Conservation (phyloP, 2,797 vertebrate genomes). For the Liasis olivaceus region DNA sequence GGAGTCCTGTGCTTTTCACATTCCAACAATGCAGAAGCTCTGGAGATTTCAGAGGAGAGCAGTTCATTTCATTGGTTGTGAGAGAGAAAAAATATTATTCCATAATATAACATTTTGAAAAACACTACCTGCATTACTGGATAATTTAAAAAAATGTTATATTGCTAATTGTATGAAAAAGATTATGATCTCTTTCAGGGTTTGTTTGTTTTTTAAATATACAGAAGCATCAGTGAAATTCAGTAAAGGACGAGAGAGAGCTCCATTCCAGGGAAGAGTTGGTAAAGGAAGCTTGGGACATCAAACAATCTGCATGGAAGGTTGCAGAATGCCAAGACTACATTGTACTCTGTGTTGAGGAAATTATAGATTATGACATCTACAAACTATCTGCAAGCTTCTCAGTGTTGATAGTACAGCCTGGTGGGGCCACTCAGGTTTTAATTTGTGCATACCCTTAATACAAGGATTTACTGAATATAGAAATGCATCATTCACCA, state of each 20-base stretch:
- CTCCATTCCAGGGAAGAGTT: background rate
- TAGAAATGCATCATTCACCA: background rate
- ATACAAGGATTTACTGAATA: background rate
- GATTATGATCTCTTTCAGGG: background rate
- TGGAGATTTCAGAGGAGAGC: constrained; percentile 21
- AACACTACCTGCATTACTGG: background rate
- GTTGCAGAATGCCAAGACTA: background rate
- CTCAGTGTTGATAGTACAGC: background rate
- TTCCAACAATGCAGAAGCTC: constrained; percentile 35
- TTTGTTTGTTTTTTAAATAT: background rate
- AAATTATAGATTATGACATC: background rate
- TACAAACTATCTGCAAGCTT: background rate
- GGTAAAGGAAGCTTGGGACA: background rate
- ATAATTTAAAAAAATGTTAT: background rate
- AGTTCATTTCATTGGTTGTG: constrained; percentile 29
- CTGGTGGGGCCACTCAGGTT: background rate
- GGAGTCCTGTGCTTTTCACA: constrained; percentile 40
- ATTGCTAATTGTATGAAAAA: constrained; percentile 14
- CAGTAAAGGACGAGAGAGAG: background rate
- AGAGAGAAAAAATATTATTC: constrained; percentile 15
- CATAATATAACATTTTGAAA: constrained; percentile 9
- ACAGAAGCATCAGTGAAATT: background rate
- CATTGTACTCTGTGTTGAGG: background rate
- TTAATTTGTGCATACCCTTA: background rate
- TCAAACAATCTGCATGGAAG: background rate